Percentiles rank a stretch among this genome's conserved stretches.
Evolutionary conservation across 1,140 invertebrate genomes (phyloP).

Genomic region (Pseudomyrmex concolor): DNA sequence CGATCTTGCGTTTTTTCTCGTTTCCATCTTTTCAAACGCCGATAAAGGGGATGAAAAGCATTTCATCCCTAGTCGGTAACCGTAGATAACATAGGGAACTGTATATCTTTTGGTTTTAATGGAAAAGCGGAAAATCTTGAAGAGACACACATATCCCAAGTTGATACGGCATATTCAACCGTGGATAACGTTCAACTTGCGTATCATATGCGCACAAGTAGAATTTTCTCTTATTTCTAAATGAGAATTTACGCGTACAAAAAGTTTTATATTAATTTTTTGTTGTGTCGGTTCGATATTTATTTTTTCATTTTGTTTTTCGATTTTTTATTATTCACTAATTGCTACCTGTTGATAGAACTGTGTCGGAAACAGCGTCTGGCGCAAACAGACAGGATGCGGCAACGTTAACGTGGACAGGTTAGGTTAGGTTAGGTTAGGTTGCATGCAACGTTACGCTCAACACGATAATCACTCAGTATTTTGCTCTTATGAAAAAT

Average conservation of each 20-base stretch:
- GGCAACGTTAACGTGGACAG: no score
- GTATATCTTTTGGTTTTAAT: conserved; percentile 21
- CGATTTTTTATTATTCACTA: no score
- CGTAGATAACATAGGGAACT: conserved; percentile 69
- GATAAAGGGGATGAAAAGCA: conserved; percentile 47
- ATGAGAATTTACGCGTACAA: neutral
- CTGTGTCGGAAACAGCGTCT: no score
- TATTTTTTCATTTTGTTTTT: no score
- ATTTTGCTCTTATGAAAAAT: no score
- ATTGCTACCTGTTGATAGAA: no score
- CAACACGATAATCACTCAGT: no score
- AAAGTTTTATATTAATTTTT: no score
- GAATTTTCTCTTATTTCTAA: neutral
- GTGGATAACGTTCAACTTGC: neutral
- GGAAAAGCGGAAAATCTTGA: conserved; percentile 57
- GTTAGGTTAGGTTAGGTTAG: no score
- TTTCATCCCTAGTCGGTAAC: conserved; percentile 69
- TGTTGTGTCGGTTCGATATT: no score
- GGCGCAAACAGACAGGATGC: no score
- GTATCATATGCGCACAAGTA: neutral
- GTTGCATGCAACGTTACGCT: no score
- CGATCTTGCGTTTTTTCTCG: conserved; percentile 1
- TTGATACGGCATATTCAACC: conserved; percentile 36
- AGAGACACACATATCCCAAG: conserved; percentile 34
- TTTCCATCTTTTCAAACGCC: conserved; percentile 30